Evolutionary conservation across 30 jellyfish, hydroid and myxozoan genomes (phyloP).

Genomic region (Cassiopea xamachana): DNA sequence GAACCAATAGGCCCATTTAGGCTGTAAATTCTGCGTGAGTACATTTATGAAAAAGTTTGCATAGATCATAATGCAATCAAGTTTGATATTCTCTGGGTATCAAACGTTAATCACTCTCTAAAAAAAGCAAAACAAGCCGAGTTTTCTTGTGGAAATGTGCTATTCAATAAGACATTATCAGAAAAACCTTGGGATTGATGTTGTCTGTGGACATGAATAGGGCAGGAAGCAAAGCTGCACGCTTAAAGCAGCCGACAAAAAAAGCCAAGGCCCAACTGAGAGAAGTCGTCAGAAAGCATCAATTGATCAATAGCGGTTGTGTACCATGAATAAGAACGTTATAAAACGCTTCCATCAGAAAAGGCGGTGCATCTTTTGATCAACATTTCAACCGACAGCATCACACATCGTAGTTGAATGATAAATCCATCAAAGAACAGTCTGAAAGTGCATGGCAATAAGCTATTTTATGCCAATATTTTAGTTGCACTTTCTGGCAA

Average conservation of each 20-base stretch:
- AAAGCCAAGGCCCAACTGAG: not conserved
- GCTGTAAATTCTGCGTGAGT: too few relatives aligned
- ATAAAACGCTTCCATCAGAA: not conserved
- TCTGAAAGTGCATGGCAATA: too few relatives aligned
- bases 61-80: too few relatives aligned
- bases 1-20: too few relatives aligned
- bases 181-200: not conserved
- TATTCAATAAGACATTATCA: too few relatives aligned
- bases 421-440: not conserved
- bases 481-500: too few relatives aligned
- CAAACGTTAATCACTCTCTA: too few relatives aligned
- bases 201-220: not conserved
- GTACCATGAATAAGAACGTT: constrained; percentile 51
- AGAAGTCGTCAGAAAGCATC: constrained; percentile 42
- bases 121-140: too few relatives aligned
- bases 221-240: not conserved
- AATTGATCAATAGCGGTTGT: constrained; percentile 41
- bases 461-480: too few relatives aligned
- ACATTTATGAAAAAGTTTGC: too few relatives aligned
- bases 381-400: constrained; percentile 7
- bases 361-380: constrained; percentile 24
- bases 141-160: too few relatives aligned
- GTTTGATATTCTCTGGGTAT: too few relatives aligned
- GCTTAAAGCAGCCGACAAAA: not conserved
- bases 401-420: not conserved